phyloP scores from a whole-genome alignment of 2,113 vertebrate species.

The Trichomycterus rosablanca region DNA sequence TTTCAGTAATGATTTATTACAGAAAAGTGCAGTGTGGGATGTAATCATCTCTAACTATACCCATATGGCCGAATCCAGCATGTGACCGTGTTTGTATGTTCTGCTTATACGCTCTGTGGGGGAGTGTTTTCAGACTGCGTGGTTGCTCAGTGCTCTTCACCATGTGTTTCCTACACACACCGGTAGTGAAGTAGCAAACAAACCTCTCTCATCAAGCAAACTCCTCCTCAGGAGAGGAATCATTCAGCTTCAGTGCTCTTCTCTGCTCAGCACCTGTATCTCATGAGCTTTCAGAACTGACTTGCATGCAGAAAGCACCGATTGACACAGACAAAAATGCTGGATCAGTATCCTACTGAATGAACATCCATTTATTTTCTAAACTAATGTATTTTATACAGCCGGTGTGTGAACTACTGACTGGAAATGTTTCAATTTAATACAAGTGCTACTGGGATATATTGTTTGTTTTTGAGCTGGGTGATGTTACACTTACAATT shows the following conservation, averaged over 20 bases:
- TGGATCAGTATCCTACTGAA: no score
- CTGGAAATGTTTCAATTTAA: no score
- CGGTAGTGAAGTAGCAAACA: background rate
- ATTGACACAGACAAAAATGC: no score
- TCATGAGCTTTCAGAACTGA: background rate
- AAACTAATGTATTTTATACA: no score
- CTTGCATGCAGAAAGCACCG: no score
- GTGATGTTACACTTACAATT: no score
- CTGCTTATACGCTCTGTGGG: constrained; percentile 9
- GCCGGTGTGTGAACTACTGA: no score
- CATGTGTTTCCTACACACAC: background rate
- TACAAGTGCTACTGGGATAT: no score
- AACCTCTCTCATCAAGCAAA: background rate
- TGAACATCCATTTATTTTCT: no score
- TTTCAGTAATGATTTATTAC: constrained; percentile 1
- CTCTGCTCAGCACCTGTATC: background rate
- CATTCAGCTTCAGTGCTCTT: background rate
- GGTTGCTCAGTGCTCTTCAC: background rate
- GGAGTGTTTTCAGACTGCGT: background rate
- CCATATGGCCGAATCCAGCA: constrained; percentile 22
- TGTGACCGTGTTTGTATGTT: constrained; percentile 16
- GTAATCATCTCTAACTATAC: background rate
- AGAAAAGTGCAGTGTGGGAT: background rate
- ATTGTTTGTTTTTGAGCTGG: no score
- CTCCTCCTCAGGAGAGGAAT: background rate